Evolutionary conservation across 2,888 invertebrate species (phyloP).

Genomic region (Calameuta filiformis): DNA sequence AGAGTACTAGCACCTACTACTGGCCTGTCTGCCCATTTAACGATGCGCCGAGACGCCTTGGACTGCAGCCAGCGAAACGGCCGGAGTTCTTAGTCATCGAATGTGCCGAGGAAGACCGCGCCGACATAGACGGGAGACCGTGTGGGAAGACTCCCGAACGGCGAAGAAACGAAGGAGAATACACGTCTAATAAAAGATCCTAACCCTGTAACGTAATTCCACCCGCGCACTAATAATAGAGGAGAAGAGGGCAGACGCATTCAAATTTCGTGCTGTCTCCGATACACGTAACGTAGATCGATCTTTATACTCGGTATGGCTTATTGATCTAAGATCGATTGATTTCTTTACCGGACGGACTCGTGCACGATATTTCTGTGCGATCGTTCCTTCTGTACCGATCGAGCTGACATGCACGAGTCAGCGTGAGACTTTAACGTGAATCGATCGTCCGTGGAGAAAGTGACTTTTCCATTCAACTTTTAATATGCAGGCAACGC

Average conservation of each 20-base stretch:
- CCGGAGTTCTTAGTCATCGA: conserved; percentile 2
- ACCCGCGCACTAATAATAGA: conserved; percentile 48
- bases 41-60: conserved; percentile 5
- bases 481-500: conserved; percentile 6
- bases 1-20: neutral
- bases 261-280: neutral
- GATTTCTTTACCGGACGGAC: too few relatives aligned
- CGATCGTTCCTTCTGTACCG: neutral
- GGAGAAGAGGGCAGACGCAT: neutral
- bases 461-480: conserved; percentile 19
- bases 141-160: neutral
- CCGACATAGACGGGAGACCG: neutral
- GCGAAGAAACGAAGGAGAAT: neutral
- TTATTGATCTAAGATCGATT: neutral
- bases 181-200: conserved; percentile 43
- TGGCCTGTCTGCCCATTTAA: neutral
- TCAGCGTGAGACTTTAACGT: neutral
- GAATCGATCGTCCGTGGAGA: conserved; percentile 5
- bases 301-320: neutral
- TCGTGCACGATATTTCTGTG: too few relatives aligned
- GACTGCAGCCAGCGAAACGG: neutral
- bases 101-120: neutral
- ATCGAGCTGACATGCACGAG: neutral
- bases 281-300: neutral
- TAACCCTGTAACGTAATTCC: conserved; percentile 43